Base-by-base conservation (phyloP, 2,888 invertebrate genomes). In the Cybosia mesomella region DNA sequence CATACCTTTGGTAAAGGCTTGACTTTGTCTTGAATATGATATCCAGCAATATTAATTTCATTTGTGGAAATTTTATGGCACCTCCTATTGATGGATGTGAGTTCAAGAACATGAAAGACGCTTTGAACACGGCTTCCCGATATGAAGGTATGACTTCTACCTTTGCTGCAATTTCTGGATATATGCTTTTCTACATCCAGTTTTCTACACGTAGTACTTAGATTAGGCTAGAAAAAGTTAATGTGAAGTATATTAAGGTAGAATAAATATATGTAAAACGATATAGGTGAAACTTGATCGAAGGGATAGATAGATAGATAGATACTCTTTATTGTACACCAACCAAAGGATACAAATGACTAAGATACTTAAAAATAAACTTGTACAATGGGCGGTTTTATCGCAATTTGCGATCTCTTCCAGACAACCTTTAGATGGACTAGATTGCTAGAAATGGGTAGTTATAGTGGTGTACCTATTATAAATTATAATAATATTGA, bases 31-130 rank as follows among this genome's bases (percentile, higher is more conserved):
- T 89, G 83, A 2, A 92, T 88, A 69, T 93, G 92, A 34, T 90
- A 92, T 2, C 92, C 92, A 58, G 83, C 92, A 24, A 93, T 74
- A 53, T 87, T 88, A 64, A 88, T 89, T 1, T 85, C 88, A 59
- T 92, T 57, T 87, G 89, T 1, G 91, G 89, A 1, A 91, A 66
- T 21, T 80, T 83, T 18, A 75, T 80, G 0, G 90, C 74, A 7
- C 80, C 79, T 1, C 91, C 89, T 2, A 87, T 65, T 0, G 90
- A 86, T 0, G 87, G 87, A 64, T 92, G 90, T 0, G 91, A 87
- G 66, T 90, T 91, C 0, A 87, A 43, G 0, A 91, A 76, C 70
- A 89, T 73, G 8, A 89, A 53, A 0, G 88, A 89, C 2, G 70
- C 89, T 18, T 87, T 88, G 72, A 87, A 87, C 0, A 83, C 70